Evolutionary conservation across 2,888 invertebrate species (phyloP).

Genomic region (Calliscelio sp.): DNA sequence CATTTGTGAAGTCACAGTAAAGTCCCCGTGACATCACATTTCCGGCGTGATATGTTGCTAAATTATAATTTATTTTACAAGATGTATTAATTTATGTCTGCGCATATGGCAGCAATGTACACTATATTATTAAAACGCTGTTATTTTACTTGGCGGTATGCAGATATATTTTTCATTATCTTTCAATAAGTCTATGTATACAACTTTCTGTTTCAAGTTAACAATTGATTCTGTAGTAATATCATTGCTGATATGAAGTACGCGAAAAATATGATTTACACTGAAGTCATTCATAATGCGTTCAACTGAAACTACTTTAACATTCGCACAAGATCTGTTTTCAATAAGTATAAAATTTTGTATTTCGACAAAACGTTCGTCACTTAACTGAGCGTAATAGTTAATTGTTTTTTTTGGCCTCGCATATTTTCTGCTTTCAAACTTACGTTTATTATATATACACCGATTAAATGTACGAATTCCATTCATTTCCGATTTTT

Average conservation of each 20-base stretch:
- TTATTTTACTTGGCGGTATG: not conserved
- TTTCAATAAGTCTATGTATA: not conserved
- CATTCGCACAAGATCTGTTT: not conserved
- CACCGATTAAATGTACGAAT: not conserved
- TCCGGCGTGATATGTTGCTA: no score
- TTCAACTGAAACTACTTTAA: not conserved
- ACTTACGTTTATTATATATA: not conserved
- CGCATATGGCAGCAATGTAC: no score
- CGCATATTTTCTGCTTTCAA: not conserved
- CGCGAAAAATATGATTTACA: not conserved
- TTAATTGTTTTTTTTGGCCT: not conserved
- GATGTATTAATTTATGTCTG: no score
- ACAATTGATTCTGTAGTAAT: not conserved
- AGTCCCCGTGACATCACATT: no score
- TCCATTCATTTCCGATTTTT: not conserved
- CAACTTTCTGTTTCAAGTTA: not conserved
- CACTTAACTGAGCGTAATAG: not conserved
- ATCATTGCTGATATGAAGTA: not conserved
- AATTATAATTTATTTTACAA: no score
- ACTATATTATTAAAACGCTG: not conserved
- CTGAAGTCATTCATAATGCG: not conserved
- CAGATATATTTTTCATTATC: not conserved
- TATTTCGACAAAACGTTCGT: not conserved
- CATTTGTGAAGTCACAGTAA: no score
- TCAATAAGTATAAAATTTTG: not conserved